phyloP scores from a whole-genome alignment of 1,140 invertebrate species.

The Lordiphosa collinella region DNA sequence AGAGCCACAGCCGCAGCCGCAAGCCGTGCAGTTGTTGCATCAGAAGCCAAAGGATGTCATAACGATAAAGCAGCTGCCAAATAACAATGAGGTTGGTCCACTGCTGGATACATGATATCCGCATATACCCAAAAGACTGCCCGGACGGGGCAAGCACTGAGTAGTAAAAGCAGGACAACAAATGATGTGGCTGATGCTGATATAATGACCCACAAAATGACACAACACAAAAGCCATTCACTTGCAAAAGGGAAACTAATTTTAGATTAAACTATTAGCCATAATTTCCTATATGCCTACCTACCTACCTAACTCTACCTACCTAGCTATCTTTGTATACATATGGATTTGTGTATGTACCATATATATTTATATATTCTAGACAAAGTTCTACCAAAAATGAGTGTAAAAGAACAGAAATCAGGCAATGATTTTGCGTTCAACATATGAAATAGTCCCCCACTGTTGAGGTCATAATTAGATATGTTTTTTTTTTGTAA shows the following conservation, averaged over 20 bases:
- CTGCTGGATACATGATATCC: slow-evolving; percentile 69
- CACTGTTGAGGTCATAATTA: too few species aligned
- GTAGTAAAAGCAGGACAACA: slow-evolving; percentile 3
- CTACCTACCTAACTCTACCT: slow-evolving; percentile 16
- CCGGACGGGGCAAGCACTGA: slow-evolving; percentile 59
- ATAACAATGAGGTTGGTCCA: slow-evolving; percentile 43
- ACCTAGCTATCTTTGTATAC: slow-evolving; percentile 10
- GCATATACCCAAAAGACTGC: slow-evolving; percentile 68
- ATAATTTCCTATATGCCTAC: slow-evolving; percentile 5
- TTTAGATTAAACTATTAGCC: slow-evolving; percentile 41
- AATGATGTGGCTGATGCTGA: background rate
- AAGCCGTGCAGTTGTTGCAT: slow-evolving; percentile 32
- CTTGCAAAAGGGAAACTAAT: slow-evolving; percentile 22
- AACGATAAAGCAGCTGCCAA: slow-evolving; percentile 71
- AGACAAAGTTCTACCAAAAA: too few species aligned
- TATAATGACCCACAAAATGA: background rate
- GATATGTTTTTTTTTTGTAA: too few species aligned
- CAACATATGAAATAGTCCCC: too few species aligned
- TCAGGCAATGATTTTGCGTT: too few species aligned
- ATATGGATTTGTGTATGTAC: background rate
- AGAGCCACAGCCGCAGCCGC: slow-evolving; percentile 25
- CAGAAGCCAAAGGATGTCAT: slow-evolving; percentile 71
- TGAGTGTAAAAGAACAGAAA: too few species aligned
- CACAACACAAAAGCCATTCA: slow-evolving; percentile 11
- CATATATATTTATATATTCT: too few species aligned